Percentiles rank a stretch among this genome's conserved stretches.
Conservation (phyloP, 2,113 vertebrate species). For the Anas platyrhynchos region DNA sequence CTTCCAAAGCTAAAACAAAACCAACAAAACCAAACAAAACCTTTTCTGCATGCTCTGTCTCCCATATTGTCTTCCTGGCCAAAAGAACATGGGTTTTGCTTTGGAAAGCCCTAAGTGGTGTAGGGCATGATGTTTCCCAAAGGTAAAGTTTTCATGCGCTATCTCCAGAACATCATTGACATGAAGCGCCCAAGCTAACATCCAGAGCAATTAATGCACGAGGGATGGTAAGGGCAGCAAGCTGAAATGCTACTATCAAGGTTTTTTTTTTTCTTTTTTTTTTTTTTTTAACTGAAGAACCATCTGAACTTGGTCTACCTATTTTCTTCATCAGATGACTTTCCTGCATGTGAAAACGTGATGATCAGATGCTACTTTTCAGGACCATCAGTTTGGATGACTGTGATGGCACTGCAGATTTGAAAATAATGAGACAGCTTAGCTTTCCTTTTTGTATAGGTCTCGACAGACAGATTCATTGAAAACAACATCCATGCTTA, state of each 20-base stretch:
- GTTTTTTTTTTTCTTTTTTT: too few species aligned
- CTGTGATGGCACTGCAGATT: background rate
- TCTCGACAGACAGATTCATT: background rate
- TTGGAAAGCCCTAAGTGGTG: background rate
- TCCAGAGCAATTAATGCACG: background rate
- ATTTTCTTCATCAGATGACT: background rate
- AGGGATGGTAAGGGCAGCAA: background rate
- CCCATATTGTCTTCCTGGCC: rapidly evolving
- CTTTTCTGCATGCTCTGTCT: background rate
- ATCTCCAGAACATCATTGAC: background rate
- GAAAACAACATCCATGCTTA: background rate
- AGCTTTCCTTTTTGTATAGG: background rate
- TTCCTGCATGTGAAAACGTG: background rate
- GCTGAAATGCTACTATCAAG: background rate
- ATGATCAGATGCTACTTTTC: background rate
- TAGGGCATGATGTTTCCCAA: background rate
- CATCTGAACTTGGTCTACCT: background rate
- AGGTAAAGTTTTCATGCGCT: background rate
- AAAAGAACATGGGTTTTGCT: background rate
- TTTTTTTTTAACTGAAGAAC: background rate
- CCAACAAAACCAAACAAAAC: too few species aligned
- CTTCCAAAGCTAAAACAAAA: background rate
- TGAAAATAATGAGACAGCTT: background rate
- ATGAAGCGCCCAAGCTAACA: background rate
- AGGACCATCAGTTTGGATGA: background rate